Conservation (phyloP, 2,888 invertebrate species). For the Nebria salina region DNA sequence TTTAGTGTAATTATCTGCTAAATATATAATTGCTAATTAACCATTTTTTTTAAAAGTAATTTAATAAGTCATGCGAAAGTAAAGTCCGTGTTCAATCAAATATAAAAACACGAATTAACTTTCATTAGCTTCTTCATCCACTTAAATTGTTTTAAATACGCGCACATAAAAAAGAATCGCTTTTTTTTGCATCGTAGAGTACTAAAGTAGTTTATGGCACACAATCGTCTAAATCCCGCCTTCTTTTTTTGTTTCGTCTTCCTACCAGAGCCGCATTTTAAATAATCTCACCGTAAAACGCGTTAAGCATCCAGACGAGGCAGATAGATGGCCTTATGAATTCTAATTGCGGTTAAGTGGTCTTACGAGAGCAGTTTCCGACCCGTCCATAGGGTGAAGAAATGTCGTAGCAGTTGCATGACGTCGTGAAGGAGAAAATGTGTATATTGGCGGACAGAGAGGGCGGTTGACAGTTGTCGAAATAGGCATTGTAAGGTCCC, state of each 20-base stretch:
- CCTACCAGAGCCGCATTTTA: constrained; percentile 19
- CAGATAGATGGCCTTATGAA: constrained; percentile 47
- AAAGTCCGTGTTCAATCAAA: background rate
- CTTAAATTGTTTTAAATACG: constrained; percentile 1
- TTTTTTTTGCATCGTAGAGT: background rate
- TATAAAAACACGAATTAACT: background rate
- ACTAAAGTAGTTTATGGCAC: background rate
- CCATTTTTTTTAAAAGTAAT: background rate
- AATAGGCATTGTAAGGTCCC: background rate
- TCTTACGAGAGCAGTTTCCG: constrained; percentile 31
- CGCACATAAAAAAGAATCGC: background rate
- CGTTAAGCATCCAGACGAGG: constrained; percentile 33
- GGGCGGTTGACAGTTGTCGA: background rate
- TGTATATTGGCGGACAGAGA: background rate
- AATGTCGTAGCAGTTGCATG: constrained; percentile 2
- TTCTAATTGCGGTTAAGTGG: constrained; percentile 46
- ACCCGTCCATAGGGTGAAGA: constrained; percentile 32
- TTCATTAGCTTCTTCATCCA: background rate
- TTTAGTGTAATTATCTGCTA: too few relatives aligned
- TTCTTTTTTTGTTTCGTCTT: constrained; percentile 32
- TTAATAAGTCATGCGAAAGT: background rate
- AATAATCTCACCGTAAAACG: constrained; percentile 16
- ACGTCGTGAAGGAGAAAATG: background rate
- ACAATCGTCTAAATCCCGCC: constrained; percentile 30
- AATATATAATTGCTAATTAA: too few relatives aligned